Evolutionary conservation across 2,797 vertebrate genomes (phyloP), one percentile per base, ranked within the genome.

Genomic region (Erpetoichthys calabaricus): DNA sequence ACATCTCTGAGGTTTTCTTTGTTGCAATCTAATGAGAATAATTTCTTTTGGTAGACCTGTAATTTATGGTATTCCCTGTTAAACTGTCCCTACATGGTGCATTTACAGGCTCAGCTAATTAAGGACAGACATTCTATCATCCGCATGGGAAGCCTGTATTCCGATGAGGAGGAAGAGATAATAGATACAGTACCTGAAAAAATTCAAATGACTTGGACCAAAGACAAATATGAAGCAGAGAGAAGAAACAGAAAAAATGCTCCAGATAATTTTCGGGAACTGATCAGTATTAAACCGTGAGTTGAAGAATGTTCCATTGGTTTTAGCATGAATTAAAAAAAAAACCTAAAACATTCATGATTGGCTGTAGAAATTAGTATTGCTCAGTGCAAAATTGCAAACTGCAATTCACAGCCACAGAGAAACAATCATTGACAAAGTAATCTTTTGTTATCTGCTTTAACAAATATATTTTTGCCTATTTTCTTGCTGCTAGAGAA

Each of bases 141-240:
- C 59, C 82, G 91, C n/a, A 85, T 97, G 69, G 92, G 93, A 47
- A 94, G 90, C 67, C 73, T 96, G 54, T 96, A 97, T 69, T 95
- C 92, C 0, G 95, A 98, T 4, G 95, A 98, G 66, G 95, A 99
- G 57, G 95, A 99, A 66, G 95, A 98, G 8, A 82, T 88, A 56
- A 65, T 79, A 44, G 90, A 91, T 53, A 45, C 80, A 25, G 81
- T 88, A 57, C 71, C 85, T 6, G 89, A 91, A 62, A 98, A 89
- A 65, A 86, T 92, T 64, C 93, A 98, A 68, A 98, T 97, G 93
- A 99, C 96, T 0, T 98, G 95, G 94, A 98, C 94, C 2, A 88
- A 79, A 66, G 92, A 97, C 65, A 96, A 86, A 64, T 80, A 82
- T 42, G 87, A 89, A 0, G 82, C 85, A 1, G 93, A 95, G 68